Evolutionary conservation across 2,113 vertebrate genomes (phyloP), one percentile per base, ranked within the genome.

Genomic region (Macquaria ambigua): DNA sequence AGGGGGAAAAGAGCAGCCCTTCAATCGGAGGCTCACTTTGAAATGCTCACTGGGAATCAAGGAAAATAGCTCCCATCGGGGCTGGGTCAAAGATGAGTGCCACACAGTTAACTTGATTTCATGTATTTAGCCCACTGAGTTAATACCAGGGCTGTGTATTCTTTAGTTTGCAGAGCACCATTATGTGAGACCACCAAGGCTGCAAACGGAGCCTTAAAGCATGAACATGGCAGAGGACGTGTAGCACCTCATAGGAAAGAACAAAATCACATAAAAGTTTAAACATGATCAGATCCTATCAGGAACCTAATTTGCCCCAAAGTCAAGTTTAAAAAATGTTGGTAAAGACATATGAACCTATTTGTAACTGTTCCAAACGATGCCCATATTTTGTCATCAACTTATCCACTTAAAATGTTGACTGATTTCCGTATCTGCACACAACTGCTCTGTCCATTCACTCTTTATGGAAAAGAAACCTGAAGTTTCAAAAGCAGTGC

Each of bases 71-170:
- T 86, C 52, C 18, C 37, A 67, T 16, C 61, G 80, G 62, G 77
- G 28, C 62, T 55, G 75, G 81, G 69, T 89, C 85, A 76, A 50
- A 84, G 81, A 89, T 37, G 68, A 83, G 70, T 20, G 79, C 56
- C 64, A 68, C 69, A 21, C 61, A 77, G n/a, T 80, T 66, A 85
- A 76, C 79, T 82, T 75, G 79, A 79, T 67, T 80, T 82, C 58
- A 90, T 79, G 77, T 72, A 25, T 91, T 85, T 69, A 77, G 39
- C 76, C 69, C 66, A 84, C 85, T 53, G 55, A 77, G 79, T 79
- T 82, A 82, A 89, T 59, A 56, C 62, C 31, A 74, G 61, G 82
- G 63, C 23, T 56, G 28, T 31, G 58, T 68, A 28, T 86, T 83
- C 68, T 79, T 77, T 55, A 66, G 58, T 50, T 77, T 77, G 46